Evolutionary conservation across 2,797 vertebrate species (phyloP).

Genomic region (Denticeps clupeoides): DNA sequence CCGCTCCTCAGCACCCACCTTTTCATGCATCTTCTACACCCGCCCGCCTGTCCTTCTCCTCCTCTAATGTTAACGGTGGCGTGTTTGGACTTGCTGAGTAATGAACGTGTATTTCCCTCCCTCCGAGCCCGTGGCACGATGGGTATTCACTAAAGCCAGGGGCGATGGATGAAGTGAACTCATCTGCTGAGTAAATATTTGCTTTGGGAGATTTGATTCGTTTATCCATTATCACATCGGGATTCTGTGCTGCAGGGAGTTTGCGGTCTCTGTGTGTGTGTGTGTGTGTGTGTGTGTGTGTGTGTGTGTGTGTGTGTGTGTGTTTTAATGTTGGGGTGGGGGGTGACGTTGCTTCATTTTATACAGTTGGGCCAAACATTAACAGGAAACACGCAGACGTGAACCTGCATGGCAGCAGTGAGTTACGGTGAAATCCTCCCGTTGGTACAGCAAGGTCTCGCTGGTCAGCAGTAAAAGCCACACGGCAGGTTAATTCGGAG

Average conservation of each 20-base stretch:
- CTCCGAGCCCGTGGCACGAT: constrained; percentile 35
- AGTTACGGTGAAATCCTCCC: no score
- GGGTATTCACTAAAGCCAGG: constrained; percentile 35
- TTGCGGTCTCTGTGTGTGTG: constrained; percentile 2
- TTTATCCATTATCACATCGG: constrained; percentile 35
- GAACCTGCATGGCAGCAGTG: no score
- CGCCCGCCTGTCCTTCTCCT: constrained; percentile 36
- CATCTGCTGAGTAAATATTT: constrained; percentile 55
- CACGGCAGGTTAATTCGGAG: constrained; percentile 5
- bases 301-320: not conserved
- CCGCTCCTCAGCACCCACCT: no score
- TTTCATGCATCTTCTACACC: constrained; percentile 8
- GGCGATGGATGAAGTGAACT: constrained; percentile 28
- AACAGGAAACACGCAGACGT: no score
- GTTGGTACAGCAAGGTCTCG: no score
- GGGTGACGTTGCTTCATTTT: no score
- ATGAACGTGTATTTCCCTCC: no score
- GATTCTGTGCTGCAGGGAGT: constrained; percentile 17
- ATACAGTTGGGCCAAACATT: no score
- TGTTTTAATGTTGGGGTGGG: no score
- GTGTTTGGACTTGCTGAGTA: no score
- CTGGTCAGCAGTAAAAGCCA: no score
- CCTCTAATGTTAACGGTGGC: no score
- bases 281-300: not conserved
- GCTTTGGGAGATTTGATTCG: constrained; percentile 43